Conservation (phyloP, 2,113 vertebrate species). For the Ciconia boyciana region DNA sequence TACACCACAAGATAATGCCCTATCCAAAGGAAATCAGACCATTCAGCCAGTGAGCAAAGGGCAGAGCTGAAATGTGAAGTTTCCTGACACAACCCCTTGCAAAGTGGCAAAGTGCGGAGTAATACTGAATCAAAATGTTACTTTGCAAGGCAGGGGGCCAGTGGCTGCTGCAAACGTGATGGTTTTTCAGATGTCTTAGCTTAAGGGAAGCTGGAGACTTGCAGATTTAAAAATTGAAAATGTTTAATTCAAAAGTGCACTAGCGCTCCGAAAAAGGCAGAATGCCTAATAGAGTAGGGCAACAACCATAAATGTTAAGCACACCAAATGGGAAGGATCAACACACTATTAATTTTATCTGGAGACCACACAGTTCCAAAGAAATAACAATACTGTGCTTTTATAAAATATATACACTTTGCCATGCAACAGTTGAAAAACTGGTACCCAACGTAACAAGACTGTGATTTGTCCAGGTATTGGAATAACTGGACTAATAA, state of each 20-base stretch:
- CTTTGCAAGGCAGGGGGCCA: not conserved
- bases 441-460: not conserved
- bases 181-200: not conserved
- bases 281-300: not conserved
- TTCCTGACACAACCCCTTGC: not conserved
- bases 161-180: not conserved
- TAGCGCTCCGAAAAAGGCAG: not conserved
- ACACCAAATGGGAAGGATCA: not conserved
- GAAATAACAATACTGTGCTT: not conserved
- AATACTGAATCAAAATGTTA: not conserved
- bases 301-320: not conserved
- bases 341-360: not conserved
- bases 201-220: not conserved
- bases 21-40: not conserved
- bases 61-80: not conserved
- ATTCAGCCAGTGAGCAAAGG: not conserved
- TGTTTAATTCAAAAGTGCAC: not conserved
- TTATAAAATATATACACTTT: not conserved
- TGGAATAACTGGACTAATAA: not conserved
- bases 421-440: not conserved
- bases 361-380: not conserved
- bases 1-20: not conserved
- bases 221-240: not conserved
- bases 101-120: not conserved
- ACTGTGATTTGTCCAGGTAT: not conserved